Base-by-base conservation (phyloP, 1,140 invertebrate species). In the Trichoplusia ni region DNA sequence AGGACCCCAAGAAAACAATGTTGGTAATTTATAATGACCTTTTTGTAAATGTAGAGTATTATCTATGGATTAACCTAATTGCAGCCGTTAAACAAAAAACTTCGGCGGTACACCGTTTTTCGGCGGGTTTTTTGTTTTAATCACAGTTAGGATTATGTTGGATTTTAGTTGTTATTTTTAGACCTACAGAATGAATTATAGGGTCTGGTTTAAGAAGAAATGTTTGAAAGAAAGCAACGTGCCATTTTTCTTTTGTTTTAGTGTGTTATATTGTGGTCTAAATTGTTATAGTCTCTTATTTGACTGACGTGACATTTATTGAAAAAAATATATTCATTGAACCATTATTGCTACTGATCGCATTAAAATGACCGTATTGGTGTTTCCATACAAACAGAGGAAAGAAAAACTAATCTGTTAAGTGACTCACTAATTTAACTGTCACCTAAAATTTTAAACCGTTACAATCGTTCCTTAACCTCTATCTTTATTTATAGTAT, bases 141-240 rank as follows among this genome's bases (percentile, higher is more conserved):
- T 53, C 40, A 27, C 13, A 54, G 40, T 27, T 8, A 4, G 42
- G 62, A 64, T 64, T 64, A 64, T 16, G 51, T 56, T 11, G 42
- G 62, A 64, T 64, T 64, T 35, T 58, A 58, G 51, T 64, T 35
- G 29, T 35, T 58, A 38, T 42, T 58, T 58, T 29, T 58, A n/a
- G 53, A 38, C 53, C 14, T 16, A 23, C 53, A 42, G 18, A 44
- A 58, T 58, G 42, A 58, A 58, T 58, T 58, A 58, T 25, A 16
- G n/a, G 25, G 21, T 25, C 53, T 16, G 11, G 53, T 40, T 56
- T 25, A 9, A 23, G 37, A 8, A 40, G 37, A 42, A 42, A 38
- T 54, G 21, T n/a, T 4, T 3, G 40, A 56, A 37, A 40, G 53
- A 40, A 58, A 58, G 23, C 19, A 13, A 9, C 18, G 37, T 4